Evolutionary conservation across 2,888 invertebrate species (phyloP), one percentile per base, ranked within the genome.

Genomic region (Abrostola triplasia): DNA sequence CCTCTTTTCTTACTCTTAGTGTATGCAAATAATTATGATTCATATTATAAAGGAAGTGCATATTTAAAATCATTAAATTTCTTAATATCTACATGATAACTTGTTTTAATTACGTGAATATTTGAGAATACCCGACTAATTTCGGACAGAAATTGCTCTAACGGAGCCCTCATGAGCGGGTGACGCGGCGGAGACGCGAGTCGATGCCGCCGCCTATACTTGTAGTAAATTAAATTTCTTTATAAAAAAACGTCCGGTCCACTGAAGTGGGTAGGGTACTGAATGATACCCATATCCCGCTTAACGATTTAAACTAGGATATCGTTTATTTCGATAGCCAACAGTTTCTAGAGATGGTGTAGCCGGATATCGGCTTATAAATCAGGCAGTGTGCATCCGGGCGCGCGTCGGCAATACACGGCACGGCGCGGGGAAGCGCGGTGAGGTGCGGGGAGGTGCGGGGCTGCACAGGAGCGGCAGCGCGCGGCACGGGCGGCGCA

Each of bases 351-450:
- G 74, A 76, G 75, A 76, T 77, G 70, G 70, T 78, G 78, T 79
- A 82, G 78, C 81, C 83, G 88, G 90, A 88, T 87, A 86, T 89
- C 87, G 85, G 84, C 81, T 82, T 84, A 90, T 90, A 91, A 90
- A 90, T 90, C 90, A 88, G 79, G 78, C 78, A 67, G 70, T 76
- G 74, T 77, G 83, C 82, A 82, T 88, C 88, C 82, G 85, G 81
- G 79, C 74, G 78, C 80, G 76, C 75, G 80, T 78, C 78, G 81
- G 81, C 81, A 79, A 53, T 60, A 63, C 40, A 57, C 59, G 57
- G 60, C 57, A 67, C 59, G 63, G 42, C 13, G 13, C 10, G 49
- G 49, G 8, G 13, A 44, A 36, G 41, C 5, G 40, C 40, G 50
- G 40, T 9, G 48, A 40, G 24, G 36, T 44, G 52, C 12, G 49